Base-by-base conservation (phyloP, 1,140 invertebrate genomes). In the Leptinotarsa lineolata region DNA sequence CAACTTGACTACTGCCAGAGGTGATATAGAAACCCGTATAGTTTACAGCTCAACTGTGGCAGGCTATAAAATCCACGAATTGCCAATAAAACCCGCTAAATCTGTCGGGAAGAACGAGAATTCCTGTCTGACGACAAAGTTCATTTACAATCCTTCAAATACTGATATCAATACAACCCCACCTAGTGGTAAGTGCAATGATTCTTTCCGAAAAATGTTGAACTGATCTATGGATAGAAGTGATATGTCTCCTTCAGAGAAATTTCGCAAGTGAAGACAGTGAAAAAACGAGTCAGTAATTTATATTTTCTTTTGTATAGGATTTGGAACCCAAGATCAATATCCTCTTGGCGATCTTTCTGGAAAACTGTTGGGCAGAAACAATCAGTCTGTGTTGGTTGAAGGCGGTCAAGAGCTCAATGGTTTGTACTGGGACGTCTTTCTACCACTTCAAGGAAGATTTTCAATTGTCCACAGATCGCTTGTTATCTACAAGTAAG, bases 321-420 rank as follows among this genome's bases (percentile, higher is more conserved):
- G 90, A 22, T 85, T 88, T 75, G 92, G 93, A 30, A 95, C 95
- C 4, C 93, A 95, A 83, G 94, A 97, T 84, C 91, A 94, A 80
- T 97, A 96, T 80, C 89, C 93, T 4, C 84, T 96, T 15, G 95
- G 95, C 0, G 96, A 98, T 85, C 84, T 99, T 4, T 94, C 94
- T 68, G 95, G 95, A 6, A 99, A 98, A 85, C 90, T 93, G 68
- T 90, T 92, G 78, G 89, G 87, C 12, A 87, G 91, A 54, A 92
- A 92, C 15, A 92, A 93, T 80, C 89, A 89, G 66, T 88, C 90
- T 21, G 87, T 89, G 76, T 86, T 92, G 44, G 84, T 93, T 68
- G 87, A 88, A 0, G 90, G 89, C 3, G 91, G 91, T 63, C 89
- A 90, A 18, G 92, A 93, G 84, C 85, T 93, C 4, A 91, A 85